Evolutionary conservation across 2,113 vertebrate genomes (phyloP), one percentile per base, ranked within the genome.

Genomic region (Ceratotherium simum): DNA sequence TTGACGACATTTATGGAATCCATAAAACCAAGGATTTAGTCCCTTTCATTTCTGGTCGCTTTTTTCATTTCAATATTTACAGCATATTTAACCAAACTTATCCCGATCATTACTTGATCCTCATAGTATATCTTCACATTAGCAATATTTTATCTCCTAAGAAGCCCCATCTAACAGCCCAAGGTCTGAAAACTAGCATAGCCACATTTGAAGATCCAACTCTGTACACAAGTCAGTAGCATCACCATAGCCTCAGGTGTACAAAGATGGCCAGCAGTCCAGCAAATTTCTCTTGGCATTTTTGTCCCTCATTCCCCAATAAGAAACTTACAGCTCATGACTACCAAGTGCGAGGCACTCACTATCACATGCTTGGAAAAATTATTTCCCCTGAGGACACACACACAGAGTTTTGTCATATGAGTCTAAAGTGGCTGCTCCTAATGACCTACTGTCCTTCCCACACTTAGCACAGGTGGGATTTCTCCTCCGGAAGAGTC

Each of bases 371-470:
- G 78, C 64, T 27, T 39, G 9, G 89, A 33, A 46, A 64, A 42
- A 25, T 13, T 0, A 31, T 65, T 33, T 92, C 94, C 75, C 95
- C 58, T 0, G 23, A 79, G 60, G 67, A 81, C 46, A 70, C 21
- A 91, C 39, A 75, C n/a, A 39, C 48, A 73, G 29, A 27, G 39
- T 29, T 85, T 62, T 81, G 85, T 83, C 33, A 12, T 0, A 62
- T 3, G 56, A 80, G 46, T 3, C 14, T 3, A 6, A n/a, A 27
- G 60, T 1, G 27, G 91, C 72, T 0, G 79, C 21, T 84, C 60
- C 58, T 0, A 13, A 72, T 82, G 95, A 98, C 96, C 96, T 91
- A 90, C 93, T 95, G 97, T 95, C 90, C 83, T 76, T 76, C n/a
- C 85, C 89, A 79, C 10, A 7, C 29, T 91, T 21, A 33, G 86